These are phyloP conservation scores for Anthonomus grandis DNA, from an alignment of 1,140 invertebrate genomes.

Conservation along the genomic window DNA sequence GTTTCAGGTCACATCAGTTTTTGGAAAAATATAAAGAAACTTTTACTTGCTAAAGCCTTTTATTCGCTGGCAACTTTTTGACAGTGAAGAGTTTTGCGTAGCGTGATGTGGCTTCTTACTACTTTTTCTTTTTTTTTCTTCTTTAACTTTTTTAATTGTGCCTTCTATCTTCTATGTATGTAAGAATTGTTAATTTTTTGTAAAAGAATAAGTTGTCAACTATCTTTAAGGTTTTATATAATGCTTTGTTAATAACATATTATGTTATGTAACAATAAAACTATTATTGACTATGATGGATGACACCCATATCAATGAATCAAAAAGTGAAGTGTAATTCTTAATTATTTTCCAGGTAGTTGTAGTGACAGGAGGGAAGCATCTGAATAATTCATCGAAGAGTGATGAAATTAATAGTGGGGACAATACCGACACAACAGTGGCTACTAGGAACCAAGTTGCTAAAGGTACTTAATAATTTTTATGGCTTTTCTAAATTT, in stretches of 20 bases:
- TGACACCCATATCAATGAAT: neutral
- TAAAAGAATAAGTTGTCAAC: too few relatives aligned
- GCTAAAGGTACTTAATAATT: constrained; percentile 19
- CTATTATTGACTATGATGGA: neutral
- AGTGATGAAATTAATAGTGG: constrained; percentile 24
- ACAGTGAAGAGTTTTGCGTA: too few relatives aligned
- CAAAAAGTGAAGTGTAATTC: neutral
- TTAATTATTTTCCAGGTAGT: constrained; percentile 34
- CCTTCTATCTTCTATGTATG: too few relatives aligned
- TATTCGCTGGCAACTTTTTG: too few relatives aligned
- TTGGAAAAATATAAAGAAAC: too few relatives aligned
- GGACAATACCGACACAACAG: constrained; percentile 17
- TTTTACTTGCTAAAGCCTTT: too few relatives aligned
- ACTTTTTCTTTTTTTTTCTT: too few relatives aligned
- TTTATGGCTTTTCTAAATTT: too few relatives aligned
- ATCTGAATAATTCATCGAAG: constrained; percentile 16
- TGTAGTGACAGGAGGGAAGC: constrained; percentile 37
- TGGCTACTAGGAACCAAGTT: constrained; percentile 17
- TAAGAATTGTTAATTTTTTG: too few relatives aligned
- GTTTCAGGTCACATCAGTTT: neutral
- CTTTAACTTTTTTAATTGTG: too few relatives aligned
- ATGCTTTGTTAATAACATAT: too few relatives aligned
- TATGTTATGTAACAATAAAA: neutral
- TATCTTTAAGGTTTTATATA: neutral
- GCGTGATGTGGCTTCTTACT: too few relatives aligned